Percentiles rank a stretch among this genome's conserved stretches.
phyloP scores from a whole-genome alignment of 2,888 invertebrate genomes.

The Tinea pellionella region DNA sequence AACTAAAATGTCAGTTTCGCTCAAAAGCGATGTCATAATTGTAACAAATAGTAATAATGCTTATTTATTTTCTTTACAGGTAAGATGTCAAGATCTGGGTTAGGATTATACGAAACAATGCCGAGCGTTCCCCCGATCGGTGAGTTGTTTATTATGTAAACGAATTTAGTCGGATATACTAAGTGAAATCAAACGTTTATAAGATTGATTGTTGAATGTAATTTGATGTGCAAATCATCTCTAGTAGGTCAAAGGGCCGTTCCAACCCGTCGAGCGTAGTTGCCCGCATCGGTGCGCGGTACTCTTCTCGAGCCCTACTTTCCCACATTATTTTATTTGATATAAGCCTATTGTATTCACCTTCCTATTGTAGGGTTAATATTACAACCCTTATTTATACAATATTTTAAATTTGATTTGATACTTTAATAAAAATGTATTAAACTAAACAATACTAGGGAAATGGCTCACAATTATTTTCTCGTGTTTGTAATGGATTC shows the following conservation, averaged over 20 bases:
- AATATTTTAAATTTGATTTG: no score
- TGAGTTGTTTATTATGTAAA: constrained; percentile 30
- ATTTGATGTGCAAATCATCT: neutral
- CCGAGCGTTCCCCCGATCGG: constrained; percentile 30
- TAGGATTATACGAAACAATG: constrained; percentile 33
- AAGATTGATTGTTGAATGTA: neutral
- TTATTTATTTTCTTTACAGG: constrained; percentile 29
- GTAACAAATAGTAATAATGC: no score
- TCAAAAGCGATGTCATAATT: no score
- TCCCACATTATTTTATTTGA: constrained; percentile 6
- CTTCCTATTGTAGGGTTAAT: neutral
- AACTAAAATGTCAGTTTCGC: no score
- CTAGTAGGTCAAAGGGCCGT: constrained; percentile 59
- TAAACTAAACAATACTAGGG: no score
- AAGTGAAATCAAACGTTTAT: constrained; percentile 17
- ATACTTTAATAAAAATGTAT: no score
- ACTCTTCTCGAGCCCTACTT: neutral
- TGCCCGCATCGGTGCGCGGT: constrained; percentile 18
- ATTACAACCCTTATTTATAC: neutral
- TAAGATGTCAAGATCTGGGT: constrained; percentile 46
- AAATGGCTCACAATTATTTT: no score
- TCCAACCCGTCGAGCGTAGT: constrained; percentile 24
- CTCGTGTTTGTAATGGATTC: no score
- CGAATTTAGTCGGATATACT: neutral
- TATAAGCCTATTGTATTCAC: neutral